A percentile compares a stretch with the other conserved stretches of the same genome.
These are phyloP conservation scores for Amphiprion ocellaris DNA, from an alignment of 2,113 vertebrate genomes.

Conservation along the genomic window DNA sequence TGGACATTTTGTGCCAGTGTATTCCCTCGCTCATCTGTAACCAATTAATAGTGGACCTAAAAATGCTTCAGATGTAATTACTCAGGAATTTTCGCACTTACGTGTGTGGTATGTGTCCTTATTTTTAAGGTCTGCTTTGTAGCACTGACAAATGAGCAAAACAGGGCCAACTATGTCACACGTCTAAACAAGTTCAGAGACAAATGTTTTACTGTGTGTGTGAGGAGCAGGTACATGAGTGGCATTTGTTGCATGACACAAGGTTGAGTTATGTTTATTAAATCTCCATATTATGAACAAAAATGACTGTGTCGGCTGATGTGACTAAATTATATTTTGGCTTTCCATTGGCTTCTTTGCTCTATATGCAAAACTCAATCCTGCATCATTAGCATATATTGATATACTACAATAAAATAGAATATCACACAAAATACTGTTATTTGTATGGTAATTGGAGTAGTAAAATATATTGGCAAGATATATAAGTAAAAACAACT, in stretches of 20 bases:
- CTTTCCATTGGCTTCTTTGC: neutral
- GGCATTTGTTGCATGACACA: neutral
- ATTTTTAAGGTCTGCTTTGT: conserved; percentile 65
- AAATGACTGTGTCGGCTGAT: neutral
- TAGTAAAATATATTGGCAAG: too few species aligned
- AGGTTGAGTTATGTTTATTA: too few species aligned
- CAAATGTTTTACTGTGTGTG: conserved; percentile 23
- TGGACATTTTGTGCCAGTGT: conserved; percentile 39
- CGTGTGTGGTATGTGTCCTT: conserved; percentile 66
- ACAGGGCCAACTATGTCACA: conserved; percentile 51
- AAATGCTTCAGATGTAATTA: conserved; percentile 68
- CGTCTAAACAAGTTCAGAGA: conserved; percentile 46
- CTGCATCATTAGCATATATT: neutral
- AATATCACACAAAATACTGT: too few species aligned
- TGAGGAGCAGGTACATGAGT: conserved; percentile 23
- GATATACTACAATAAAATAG: too few species aligned
- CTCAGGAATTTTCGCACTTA: conserved; percentile 74
- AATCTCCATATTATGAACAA: too few species aligned
- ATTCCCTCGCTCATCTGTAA: conserved; percentile 63
- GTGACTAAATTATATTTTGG: neutral
- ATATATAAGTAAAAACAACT: too few species aligned
- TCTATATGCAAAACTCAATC: neutral
- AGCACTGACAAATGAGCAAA: conserved; percentile 49
- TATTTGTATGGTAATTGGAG: too few species aligned
- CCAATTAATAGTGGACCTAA: conserved; percentile 62